These are phyloP conservation scores for Yponomeuta plumbellus DNA, from an alignment of 2,888 invertebrate genomes.

Conservation along the genomic window DNA sequence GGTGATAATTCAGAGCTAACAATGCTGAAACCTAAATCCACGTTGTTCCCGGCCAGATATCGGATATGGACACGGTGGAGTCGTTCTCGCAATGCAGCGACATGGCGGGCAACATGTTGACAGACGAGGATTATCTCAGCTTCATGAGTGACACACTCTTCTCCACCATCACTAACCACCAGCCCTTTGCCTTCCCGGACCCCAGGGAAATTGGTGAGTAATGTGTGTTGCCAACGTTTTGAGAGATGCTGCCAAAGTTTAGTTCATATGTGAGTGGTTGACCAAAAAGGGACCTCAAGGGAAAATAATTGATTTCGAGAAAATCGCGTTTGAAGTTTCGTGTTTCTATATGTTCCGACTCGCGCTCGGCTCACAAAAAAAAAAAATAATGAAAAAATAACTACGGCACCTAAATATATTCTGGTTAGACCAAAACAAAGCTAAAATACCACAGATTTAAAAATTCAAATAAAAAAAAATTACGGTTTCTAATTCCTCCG, in stretches of 20 bases:
- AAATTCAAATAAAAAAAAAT: too few species aligned
- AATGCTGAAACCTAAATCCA: background rate
- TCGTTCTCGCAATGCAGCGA: conserved; percentile 82
- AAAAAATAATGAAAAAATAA: too few species aligned
- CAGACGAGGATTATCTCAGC: conserved; percentile 90
- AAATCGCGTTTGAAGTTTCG: too few species aligned
- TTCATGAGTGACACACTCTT: conserved; percentile 94
- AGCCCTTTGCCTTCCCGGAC: conserved; percentile 97
- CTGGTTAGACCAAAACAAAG: too few species aligned
- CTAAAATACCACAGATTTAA: too few species aligned
- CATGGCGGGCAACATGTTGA: conserved; percentile 83
- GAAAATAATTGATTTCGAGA: too few species aligned
- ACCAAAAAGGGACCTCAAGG: too few species aligned
- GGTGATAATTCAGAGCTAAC: background rate
- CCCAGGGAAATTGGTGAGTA: conserved; percentile 94
- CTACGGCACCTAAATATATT: too few species aligned
- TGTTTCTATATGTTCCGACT: too few species aligned
- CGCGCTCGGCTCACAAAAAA: too few species aligned
- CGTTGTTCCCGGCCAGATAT: conserved; percentile 65
- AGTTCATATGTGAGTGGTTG: too few species aligned
- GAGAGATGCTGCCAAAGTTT: background rate
- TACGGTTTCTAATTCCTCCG: too few species aligned
- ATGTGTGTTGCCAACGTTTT: background rate
- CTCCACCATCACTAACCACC: conserved; percentile 87
- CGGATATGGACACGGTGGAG: conserved; percentile 84